A percentile compares a stretch with the other conserved stretches of the same genome.
These are phyloP conservation scores for Clarias macrocephalus DNA, from an alignment of 2,113 vertebrate species.

Conservation along the genomic window DNA sequence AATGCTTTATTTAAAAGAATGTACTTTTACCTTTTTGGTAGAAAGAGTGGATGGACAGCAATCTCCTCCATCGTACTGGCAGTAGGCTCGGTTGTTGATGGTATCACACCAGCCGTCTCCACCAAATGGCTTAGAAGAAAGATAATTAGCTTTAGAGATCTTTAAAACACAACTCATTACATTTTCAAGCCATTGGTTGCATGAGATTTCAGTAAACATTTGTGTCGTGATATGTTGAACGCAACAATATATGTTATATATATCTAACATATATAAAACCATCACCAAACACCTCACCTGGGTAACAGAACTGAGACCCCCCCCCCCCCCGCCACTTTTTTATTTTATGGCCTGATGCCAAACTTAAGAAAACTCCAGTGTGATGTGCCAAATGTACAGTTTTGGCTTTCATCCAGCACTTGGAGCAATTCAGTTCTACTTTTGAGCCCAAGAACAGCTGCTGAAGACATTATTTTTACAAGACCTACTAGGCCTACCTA, in stretches of 20 bases:
- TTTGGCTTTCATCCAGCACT: constrained; percentile 55
- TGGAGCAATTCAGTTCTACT: constrained; percentile 62
- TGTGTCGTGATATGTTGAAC: not conserved
- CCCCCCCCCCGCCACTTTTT: not conserved
- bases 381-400: constrained; percentile 60
- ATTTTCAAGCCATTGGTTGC: not conserved
- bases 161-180: not conserved
- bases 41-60: constrained; percentile 96
- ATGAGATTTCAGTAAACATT: not conserved
- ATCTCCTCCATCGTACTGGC: constrained; percentile 95
- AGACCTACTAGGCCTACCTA: not conserved
- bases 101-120: constrained; percentile 98
- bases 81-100: constrained; percentile 96
- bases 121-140: constrained; percentile 83
- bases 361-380: constrained; percentile 59
- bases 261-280: not conserved
- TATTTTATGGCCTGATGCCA: constrained; percentile 46
- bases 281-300: not conserved
- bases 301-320: not conserved
- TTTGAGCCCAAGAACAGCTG: constrained; percentile 58
- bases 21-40: constrained; percentile 84
- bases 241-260: not conserved
- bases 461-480: not conserved
- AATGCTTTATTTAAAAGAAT: not conserved
- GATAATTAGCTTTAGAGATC: not conserved